Conservation (phyloP, 1,140 invertebrate genomes). For the Calosoma granatense region DNA sequence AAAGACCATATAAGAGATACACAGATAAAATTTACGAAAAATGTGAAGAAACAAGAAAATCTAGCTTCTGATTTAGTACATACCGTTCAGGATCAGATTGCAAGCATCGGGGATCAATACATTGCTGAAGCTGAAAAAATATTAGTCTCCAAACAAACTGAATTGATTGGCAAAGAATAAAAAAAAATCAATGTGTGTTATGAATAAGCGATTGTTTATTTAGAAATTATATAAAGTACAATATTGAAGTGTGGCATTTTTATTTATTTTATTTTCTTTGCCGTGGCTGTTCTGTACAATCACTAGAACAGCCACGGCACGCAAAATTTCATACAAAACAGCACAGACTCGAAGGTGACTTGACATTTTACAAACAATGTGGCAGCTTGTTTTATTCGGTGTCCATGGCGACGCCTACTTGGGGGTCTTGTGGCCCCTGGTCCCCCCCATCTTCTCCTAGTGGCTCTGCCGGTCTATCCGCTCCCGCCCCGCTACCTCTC, state of each 20-base stretch:
- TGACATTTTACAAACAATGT: neutral
- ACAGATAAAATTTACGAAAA: conserved; percentile 63
- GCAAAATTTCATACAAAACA: neutral
- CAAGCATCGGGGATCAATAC: conserved; percentile 52
- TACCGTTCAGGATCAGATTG: conserved; percentile 56
- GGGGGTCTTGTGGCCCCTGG: conserved; percentile 36
- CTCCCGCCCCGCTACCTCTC: conserved; percentile 39
- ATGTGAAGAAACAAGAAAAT: conserved; percentile 52
- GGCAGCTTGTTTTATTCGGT: conserved; percentile 44
- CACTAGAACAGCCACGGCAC: conserved; percentile 10
- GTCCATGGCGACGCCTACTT: conserved; percentile 44
- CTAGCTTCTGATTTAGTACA: conserved; percentile 56
- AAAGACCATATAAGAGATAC: conserved; percentile 67
- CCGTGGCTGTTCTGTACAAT: conserved; percentile 7
- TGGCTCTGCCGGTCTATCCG: conserved; percentile 31
- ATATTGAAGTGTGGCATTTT: neutral
- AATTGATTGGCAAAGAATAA: conserved; percentile 48
- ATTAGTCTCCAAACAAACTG: conserved; percentile 56
- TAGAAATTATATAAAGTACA: neutral
- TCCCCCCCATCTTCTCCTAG: conserved; percentile 25
- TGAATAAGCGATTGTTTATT: neutral
- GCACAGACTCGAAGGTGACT: neutral
- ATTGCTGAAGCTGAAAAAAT: conserved; percentile 55
- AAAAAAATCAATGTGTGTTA: neutral
- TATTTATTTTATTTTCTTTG: too few species aligned